Evolutionary conservation across 2,113 vertebrate species (phyloP), one percentile per base, ranked within the genome.

Genomic region (Oostethus manadensis): DNA sequence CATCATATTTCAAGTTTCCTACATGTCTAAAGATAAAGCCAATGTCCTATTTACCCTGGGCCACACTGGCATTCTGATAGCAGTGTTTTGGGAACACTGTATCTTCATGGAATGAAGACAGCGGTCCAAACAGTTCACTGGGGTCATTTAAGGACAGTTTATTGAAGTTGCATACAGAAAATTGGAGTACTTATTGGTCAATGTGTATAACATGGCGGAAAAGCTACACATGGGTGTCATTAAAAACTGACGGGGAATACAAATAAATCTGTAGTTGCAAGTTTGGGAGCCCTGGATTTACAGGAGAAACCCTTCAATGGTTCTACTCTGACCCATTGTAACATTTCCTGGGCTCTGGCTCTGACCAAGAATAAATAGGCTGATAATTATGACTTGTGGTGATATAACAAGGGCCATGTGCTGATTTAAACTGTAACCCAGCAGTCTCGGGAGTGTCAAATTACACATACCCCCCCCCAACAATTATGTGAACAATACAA

Each of bases 71-170:
- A 48, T 48, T 58, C 17, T 50, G 44, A 33, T 54, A 40, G 11
- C 56, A 40, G 70, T 58, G 53, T 50, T 66, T 48, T 62, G 60
- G 51, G 44, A 23, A 59, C 58, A 46, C 47, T 40, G 47, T 51
- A 53, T 51, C n/a, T 2, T 6, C 17, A 44, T 60, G 18, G 44
- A 53, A 46, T 23, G 40, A 56, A 46, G 7, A n/a, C 22, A 22
- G 13, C 35, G 50, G 56, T 56, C 55, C 55, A 66, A 55, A 51
- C 59, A 64, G 63, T 62, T 54, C 57, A 57, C 55, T 5, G 51
- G 51, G 58, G 58, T 56, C 7, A 65, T 58, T 26, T 23, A 56
- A 48, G 68, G 76, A 75, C 62, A 61, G 10, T 45, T 13, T 10
- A 43, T 20, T 40, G 49, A 8, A 3, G 4, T 17, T n/a, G 2